Evolutionary conservation across 1,140 invertebrate species (phyloP).

Genomic region (Anagrus nilaparvatae): DNA sequence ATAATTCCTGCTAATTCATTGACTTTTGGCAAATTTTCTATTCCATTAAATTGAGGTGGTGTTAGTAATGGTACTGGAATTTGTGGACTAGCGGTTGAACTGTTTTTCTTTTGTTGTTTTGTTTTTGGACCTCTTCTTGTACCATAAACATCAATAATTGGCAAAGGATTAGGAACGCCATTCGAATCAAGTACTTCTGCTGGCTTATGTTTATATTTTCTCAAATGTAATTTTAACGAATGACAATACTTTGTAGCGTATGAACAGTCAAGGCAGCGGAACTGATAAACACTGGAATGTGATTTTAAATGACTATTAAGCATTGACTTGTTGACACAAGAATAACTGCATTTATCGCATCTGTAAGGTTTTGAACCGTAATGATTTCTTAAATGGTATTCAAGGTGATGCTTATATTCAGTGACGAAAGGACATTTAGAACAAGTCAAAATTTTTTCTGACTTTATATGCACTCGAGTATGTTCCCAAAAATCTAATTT

Average conservation of each 20-base stretch:
- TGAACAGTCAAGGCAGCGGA: slow-evolving; percentile 86
- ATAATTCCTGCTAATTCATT: no score
- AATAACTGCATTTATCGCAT: slow-evolving; percentile 83
- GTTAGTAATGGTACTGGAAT: neutral
- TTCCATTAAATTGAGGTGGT: no score
- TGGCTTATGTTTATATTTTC: slow-evolving; percentile 83
- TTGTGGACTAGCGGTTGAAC: slow-evolving; percentile 9
- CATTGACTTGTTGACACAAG: slow-evolving; percentile 99
- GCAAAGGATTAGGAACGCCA: slow-evolving; percentile 73
- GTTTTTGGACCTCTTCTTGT: slow-evolving; percentile 68
- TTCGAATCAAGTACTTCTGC: slow-evolving; percentile 79
- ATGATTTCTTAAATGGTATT: slow-evolving; percentile 95
- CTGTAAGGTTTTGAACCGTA: slow-evolving; percentile 94
- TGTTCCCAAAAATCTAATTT: slow-evolving; percentile 94
- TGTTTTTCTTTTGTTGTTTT: slow-evolving; percentile 36
- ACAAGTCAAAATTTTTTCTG: slow-evolving; percentile 85
- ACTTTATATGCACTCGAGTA: slow-evolving; percentile 79
- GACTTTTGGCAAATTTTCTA: no score
- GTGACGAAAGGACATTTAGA: slow-evolving; percentile 93
- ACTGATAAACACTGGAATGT: slow-evolving; percentile 95
- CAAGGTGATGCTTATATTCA: slow-evolving; percentile 97
- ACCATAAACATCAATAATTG: slow-evolving; percentile 85
- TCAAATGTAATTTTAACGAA: slow-evolving; percentile 88
- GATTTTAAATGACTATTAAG: slow-evolving; percentile 97
- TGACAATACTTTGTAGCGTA: slow-evolving; percentile 99